Evolutionary conservation across 37 sponge, comb jelly and placozoan genomes (phyloP), one percentile per base, ranked within the genome.

Genomic region (Spongia lamella): DNA sequence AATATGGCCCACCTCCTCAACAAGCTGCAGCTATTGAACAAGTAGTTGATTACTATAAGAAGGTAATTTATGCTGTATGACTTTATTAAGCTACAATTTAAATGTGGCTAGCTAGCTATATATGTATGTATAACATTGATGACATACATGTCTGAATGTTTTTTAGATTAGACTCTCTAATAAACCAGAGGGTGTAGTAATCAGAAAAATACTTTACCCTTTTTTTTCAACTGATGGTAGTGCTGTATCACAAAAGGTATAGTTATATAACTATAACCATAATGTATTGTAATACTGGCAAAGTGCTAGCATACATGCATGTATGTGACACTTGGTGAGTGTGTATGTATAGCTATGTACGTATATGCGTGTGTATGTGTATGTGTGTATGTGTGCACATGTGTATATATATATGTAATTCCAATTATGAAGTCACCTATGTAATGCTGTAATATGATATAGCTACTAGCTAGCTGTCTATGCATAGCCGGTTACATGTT

Each of bases 221-320:
- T 35, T 83, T 43, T 76, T 83, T 26, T 53, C 50, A 36, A n/a
- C 68, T 40, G 76, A 83, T 33, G 83, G 83, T 47, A 30, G 52
- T 29, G 21, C 26, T 11, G 32, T 16, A 25, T 33, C 75, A 31
- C 83, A 83, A 36, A 74, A 68, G 83, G 83, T 83, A 39, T 25
- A 22, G 58, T 61, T 13, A 31, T 34, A 34, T 38, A 38, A 24
- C 36, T 20, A 29, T 39, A 24, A 21, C n/a, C 40, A 50, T 43
- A 49, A 38, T 20, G 21, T 13, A 47, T 51, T 52, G 24, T 7
- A n/a, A n/a, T n/a, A n/a, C n/a, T n/a, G n/a, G n/a, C n/a, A n/a
- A n/a, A n/a, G n/a, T n/a, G n/a, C n/a, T n/a, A n/a, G n/a, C n/a
- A n/a, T n/a, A n/a, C n/a, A n/a, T n/a, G n/a, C n/a, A n/a, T n/a